Evolutionary conservation across 2,113 vertebrate species (phyloP).

Genomic region (Microcebus jonahi): DNA sequence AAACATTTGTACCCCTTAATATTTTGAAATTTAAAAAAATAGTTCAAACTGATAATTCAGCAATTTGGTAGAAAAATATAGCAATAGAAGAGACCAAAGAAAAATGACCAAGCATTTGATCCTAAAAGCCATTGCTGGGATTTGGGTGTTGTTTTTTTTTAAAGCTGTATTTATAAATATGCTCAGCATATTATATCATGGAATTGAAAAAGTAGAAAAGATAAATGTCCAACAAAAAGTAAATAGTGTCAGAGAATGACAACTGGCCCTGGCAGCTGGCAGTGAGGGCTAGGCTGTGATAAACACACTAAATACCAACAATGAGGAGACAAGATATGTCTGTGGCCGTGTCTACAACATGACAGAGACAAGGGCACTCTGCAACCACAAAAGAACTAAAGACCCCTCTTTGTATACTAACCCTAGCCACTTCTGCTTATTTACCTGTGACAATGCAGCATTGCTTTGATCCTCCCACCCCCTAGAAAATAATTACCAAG

Average conservation of each 20-base stretch:
- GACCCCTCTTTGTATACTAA: accelerated
- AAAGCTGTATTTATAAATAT: background rate
- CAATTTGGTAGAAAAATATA: background rate
- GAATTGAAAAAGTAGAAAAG: background rate
- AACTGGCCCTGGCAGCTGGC: accelerated
- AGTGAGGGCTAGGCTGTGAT: background rate
- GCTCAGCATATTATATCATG: background rate
- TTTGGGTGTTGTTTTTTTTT: background rate
- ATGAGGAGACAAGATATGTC: accelerated
- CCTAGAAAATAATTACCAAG: background rate
- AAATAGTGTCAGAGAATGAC: background rate
- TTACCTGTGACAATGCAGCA: background rate
- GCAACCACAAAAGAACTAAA: background rate
- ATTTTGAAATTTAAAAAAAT: too few species aligned
- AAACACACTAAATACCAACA: too few species aligned
- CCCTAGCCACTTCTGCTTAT: too few species aligned
- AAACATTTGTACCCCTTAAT: too few species aligned
- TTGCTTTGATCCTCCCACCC: background rate
- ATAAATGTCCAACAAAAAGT: background rate
- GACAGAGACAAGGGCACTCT: background rate
- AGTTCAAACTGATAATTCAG: background rate
- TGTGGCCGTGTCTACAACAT: background rate
- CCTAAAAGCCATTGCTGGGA: background rate
- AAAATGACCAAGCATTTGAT: background rate
- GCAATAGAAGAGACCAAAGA: background rate